phyloP scores from a whole-genome alignment of 2,797 vertebrate genomes.

The Babyrousa celebensis region DNA sequence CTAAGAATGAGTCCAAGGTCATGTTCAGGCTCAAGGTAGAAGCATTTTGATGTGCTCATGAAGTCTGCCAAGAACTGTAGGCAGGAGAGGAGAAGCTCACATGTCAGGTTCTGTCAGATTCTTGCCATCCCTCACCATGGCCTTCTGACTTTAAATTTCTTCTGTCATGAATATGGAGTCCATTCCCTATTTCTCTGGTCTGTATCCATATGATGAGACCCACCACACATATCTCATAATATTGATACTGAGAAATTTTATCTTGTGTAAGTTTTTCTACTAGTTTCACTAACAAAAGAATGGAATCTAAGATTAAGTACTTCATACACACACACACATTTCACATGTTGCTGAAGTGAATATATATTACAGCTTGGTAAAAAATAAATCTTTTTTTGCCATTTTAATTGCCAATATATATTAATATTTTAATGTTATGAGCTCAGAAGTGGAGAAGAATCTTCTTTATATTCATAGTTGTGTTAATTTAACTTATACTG shows the following conservation, averaged over 20 bases:
- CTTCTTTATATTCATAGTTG: neutral
- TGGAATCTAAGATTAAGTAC: neutral
- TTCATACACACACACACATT: neutral
- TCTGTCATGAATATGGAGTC: neutral
- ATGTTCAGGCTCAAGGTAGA: neutral
- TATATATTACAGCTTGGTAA: neutral
- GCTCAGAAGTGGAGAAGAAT: neutral
- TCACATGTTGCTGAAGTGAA: neutral
- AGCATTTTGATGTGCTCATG: neutral
- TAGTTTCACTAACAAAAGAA: slow-evolving; percentile 8
- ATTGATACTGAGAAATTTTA: neutral
- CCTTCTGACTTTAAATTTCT: slow-evolving; percentile 9
- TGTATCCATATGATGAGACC: neutral
- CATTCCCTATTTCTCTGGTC: slow-evolving; percentile 17
- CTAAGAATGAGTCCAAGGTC: neutral
- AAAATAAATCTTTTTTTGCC: neutral
- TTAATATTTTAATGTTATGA: slow-evolving; percentile 40
- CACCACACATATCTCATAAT: neutral
- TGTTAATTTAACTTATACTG: neutral
- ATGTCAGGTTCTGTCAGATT: neutral
- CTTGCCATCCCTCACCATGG: neutral
- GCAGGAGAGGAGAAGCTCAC: neutral
- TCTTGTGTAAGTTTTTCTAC: neutral
- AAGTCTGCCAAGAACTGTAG: neutral
- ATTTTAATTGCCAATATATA: neutral